phyloP scores from a whole-genome alignment of 2,888 invertebrate species.

The Agriopis aurantiaria region DNA sequence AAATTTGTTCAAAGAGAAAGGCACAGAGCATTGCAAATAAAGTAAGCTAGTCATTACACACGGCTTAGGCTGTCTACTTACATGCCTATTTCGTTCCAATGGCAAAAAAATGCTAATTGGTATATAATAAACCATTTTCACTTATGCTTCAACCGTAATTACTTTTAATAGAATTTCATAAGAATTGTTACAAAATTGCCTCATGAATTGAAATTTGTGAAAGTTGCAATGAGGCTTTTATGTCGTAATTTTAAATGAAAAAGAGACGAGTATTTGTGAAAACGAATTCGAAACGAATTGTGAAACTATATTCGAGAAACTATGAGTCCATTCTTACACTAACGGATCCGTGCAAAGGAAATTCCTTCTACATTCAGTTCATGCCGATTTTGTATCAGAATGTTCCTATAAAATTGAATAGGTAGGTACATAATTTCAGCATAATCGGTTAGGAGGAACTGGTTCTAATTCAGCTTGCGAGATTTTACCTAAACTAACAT shows the following conservation, averaged over 20 bases:
- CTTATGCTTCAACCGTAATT: conserved; percentile 7
- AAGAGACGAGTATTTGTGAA: conserved; percentile 1
- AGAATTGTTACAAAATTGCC: conserved; percentile 12
- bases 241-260: conserved; percentile 5
- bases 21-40: conserved; percentile 55
- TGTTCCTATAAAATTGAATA: no score
- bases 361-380: neutral
- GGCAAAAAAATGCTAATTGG: conserved; percentile 37
- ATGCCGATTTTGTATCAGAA: no score
- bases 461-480: no score
- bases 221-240: conserved; percentile 20
- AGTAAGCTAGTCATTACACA: conserved; percentile 58
- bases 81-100: conserved; percentile 16
- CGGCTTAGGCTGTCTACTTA: conserved; percentile 44
- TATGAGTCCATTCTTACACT: neutral
- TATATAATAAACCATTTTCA: conserved; percentile 14
- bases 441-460: no score
- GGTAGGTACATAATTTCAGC: no score
- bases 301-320: neutral
- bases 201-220: conserved; percentile 20
- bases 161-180: conserved; percentile 13
- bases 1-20: conserved; percentile 75
- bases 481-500: no score
- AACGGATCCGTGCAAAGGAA: neutral
- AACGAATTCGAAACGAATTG: no score